A percentile compares a stretch with the other conserved stretches of the same genome.
These are phyloP conservation scores for Spodoptera picta DNA, from an alignment of 2,888 invertebrate genomes.

Conservation along the genomic window DNA sequence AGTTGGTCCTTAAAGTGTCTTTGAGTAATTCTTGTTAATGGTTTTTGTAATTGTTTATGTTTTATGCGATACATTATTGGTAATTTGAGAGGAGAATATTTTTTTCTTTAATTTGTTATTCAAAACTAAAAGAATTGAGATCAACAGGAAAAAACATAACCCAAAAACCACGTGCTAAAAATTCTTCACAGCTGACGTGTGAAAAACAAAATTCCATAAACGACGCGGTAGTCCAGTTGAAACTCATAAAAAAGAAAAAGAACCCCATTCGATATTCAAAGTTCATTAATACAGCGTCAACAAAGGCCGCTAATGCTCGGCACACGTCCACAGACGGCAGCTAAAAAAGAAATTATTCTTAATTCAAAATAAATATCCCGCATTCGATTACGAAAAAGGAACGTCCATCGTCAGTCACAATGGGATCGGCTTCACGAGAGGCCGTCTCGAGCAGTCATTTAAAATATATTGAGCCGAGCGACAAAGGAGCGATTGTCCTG, in stretches of 20 bases:
- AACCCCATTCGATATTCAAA: slow-evolving; percentile 64
- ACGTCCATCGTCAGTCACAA: slow-evolving; percentile 81
- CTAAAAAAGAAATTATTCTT: slow-evolving; percentile 86
- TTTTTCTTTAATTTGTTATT: no score
- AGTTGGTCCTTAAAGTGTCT: slow-evolving; percentile 16
- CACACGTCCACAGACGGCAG: slow-evolving; percentile 84
- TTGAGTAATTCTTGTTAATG: no score
- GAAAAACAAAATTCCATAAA: slow-evolving; percentile 32
- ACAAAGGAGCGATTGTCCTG: slow-evolving; percentile 84
- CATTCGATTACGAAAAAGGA: slow-evolving; percentile 76
- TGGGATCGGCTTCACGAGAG: slow-evolving; percentile 74
- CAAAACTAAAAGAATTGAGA: no score
- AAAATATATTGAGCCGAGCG: slow-evolving; percentile 84
- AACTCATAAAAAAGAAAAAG: slow-evolving; percentile 53
- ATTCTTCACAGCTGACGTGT: slow-evolving; percentile 32
- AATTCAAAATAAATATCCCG: slow-evolving; percentile 80
- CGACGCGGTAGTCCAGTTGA: slow-evolving; percentile 72
- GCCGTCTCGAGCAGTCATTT: slow-evolving; percentile 82
- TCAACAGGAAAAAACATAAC: background rate
- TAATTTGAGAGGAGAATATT: no score
- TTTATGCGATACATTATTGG: no score
- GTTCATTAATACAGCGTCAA: slow-evolving; percentile 82
- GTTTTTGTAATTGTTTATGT: no score
- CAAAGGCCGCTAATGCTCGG: slow-evolving; percentile 85
- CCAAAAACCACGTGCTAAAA: slow-evolving; percentile 9